These are phyloP conservation scores for Amphipoea oculea DNA, from an alignment of 2,888 invertebrate genomes.

Conservation along the genomic window DNA sequence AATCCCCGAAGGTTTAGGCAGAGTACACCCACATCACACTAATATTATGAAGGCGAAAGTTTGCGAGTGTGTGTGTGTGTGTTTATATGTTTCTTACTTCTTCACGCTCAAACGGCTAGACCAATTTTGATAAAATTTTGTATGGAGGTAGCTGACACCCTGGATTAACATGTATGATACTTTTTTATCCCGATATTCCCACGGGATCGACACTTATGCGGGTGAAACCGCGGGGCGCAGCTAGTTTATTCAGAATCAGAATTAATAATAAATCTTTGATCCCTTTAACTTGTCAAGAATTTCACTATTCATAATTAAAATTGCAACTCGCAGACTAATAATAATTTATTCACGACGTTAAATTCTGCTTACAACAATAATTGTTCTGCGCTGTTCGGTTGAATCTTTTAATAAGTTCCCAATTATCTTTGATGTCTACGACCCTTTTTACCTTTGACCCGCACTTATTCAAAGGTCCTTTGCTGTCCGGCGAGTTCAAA, in stretches of 20 bases:
- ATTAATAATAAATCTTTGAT: conserved; percentile 23
- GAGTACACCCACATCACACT: neutral
- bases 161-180: too few relatives aligned
- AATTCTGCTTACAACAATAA: conserved; percentile 45
- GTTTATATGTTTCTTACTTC: too few relatives aligned
- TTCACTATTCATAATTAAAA: conserved; percentile 36
- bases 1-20: neutral
- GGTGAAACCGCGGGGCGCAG: too few relatives aligned
- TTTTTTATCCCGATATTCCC: too few relatives aligned
- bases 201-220: too few relatives aligned
- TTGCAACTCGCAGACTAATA: conserved; percentile 34
- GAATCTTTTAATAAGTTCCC: conserved; percentile 82
- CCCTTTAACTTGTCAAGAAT: conserved; percentile 21
- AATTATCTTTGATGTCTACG: conserved; percentile 85
- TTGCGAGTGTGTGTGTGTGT: too few relatives aligned
- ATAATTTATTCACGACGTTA: conserved; percentile 42
- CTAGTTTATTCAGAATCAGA: too few relatives aligned
- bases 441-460: conserved; percentile 86
- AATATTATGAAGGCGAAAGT: too few relatives aligned
- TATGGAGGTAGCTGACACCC: too few relatives aligned
- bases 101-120: too few relatives aligned
- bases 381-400: conserved; percentile 56
- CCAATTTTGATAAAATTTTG: too few relatives aligned
- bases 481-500: conserved; percentile 81
- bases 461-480: conserved; percentile 79